Conservation (phyloP, 92 coral and sea anemone species). For the Actinernus sp. region DNA sequence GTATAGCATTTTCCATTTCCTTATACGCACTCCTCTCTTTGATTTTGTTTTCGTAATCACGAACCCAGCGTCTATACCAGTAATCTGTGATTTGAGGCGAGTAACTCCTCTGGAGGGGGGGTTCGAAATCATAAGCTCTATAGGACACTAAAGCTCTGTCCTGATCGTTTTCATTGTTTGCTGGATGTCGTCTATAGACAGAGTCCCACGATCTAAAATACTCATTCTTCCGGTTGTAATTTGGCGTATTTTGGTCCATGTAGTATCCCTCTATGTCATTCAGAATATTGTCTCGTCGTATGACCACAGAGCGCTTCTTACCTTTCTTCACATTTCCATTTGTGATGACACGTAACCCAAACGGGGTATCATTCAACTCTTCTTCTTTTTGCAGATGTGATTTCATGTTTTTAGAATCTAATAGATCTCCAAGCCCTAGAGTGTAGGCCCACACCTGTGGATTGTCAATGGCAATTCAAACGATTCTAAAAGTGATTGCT, state of each 20-base stretch:
- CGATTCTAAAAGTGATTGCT: neutral
- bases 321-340: too few species aligned
- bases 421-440: slow-evolving; percentile 72
- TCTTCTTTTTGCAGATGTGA: slow-evolving; percentile 69
- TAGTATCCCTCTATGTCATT: neutral
- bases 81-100: too few species aligned
- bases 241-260: neutral
- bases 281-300: neutral
- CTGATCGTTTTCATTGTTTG: too few species aligned
- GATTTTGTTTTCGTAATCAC: too few species aligned
- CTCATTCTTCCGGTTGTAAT: slow-evolving; percentile 3
- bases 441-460: slow-evolving; percentile 86
- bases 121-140: too few species aligned
- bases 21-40: too few species aligned
- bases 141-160: too few species aligned
- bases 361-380: slow-evolving; percentile 80
- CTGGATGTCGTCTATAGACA: too few species aligned
- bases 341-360: slow-evolving; percentile 76
- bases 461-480: neutral
- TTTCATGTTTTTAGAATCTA: slow-evolving; percentile 71
- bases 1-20: too few species aligned
- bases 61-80: too few species aligned
- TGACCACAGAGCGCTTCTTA: neutral
- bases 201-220: slow-evolving; percentile 8
- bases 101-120: too few species aligned